These are phyloP conservation scores for Crotalus helleri DNA, from an alignment of 2,113 vertebrate species.

Conservation along the genomic window DNA sequence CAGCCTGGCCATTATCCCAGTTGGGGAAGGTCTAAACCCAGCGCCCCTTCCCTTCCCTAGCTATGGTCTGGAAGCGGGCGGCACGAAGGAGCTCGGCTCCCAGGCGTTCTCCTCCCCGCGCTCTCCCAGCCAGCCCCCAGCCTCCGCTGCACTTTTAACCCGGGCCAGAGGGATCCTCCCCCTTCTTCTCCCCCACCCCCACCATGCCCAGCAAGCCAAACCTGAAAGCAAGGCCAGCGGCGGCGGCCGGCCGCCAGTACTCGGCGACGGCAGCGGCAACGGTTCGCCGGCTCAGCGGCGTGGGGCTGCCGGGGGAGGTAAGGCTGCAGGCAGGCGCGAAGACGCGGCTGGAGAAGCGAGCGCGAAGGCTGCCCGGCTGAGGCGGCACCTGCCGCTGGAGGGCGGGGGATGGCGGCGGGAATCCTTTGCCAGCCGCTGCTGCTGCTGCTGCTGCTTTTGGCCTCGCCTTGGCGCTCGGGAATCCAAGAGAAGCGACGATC, in stretches of 20 bases:
- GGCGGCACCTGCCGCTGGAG: conserved; percentile 35
- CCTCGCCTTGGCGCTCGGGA: conserved; percentile 8
- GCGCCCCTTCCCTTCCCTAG: not conserved
- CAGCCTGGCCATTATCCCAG: not conserved
- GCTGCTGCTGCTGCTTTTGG: not conserved
- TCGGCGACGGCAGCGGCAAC: not conserved
- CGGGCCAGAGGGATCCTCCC: not conserved
- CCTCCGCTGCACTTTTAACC: not conserved
- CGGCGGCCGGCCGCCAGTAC: not conserved
- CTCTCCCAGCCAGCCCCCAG: not conserved
- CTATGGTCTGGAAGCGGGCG: not conserved
- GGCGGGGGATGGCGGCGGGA: not conserved
- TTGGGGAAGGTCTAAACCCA: not conserved
- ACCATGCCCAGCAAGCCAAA: conserved; percentile 44
- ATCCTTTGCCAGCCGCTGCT: not conserved
- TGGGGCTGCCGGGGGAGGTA: not conserved
- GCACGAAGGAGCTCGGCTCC: not conserved
- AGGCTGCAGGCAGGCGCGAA: conserved; percentile 10
- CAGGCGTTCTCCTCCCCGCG: not conserved
- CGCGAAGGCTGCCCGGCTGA: conserved; percentile 16
- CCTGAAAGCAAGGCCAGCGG: conserved; percentile 56
- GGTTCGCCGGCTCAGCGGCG: conserved; percentile 37
- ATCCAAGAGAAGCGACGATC: conserved; percentile 35
- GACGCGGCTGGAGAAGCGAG: conserved; percentile 22
- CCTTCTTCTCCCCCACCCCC: not conserved